Evolutionary conservation across 2,888 invertebrate species (phyloP).

Genomic region (Spisula subtruncata): DNA sequence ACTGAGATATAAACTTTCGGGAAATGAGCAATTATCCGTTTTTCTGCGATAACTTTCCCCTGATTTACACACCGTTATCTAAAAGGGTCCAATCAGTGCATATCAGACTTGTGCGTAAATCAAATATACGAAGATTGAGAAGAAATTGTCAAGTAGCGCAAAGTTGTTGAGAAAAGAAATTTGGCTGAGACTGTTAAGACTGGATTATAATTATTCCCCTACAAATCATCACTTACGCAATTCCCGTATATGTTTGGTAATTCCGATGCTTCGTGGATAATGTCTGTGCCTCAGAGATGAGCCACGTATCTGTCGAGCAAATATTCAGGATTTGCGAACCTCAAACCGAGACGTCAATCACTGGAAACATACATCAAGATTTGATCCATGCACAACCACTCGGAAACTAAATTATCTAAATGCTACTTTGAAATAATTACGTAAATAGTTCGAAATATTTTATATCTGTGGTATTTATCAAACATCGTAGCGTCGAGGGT

Average conservation of each 20-base stretch:
- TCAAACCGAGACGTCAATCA: not conserved
- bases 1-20: constrained; percentile 22
- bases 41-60: constrained; percentile 34
- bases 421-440: too few relatives aligned
- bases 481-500: too few relatives aligned
- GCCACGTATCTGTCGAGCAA: not conserved
- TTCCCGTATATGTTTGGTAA: constrained; percentile 22
- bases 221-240: constrained; percentile 6
- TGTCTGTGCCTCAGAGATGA: not conserved
- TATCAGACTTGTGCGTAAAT: constrained; percentile 38
- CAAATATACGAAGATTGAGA: constrained; percentile 33
- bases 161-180: constrained; percentile 14
- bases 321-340: not conserved
- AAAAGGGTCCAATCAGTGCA: constrained; percentile 39
- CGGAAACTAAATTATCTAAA: too few relatives aligned
- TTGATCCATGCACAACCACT: too few relatives aligned
- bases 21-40: constrained; percentile 57
- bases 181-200: constrained; percentile 9
- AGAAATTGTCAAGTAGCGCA: constrained; percentile 27
- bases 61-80: constrained; percentile 56
- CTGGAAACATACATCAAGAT: not conserved
- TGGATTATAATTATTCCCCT: constrained; percentile 12
- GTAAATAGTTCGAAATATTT: too few relatives aligned
- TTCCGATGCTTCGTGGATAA: not conserved
- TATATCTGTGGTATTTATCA: too few relatives aligned